Conservation (phyloP, 2,113 vertebrate genomes). For the Scomber colias region DNA sequence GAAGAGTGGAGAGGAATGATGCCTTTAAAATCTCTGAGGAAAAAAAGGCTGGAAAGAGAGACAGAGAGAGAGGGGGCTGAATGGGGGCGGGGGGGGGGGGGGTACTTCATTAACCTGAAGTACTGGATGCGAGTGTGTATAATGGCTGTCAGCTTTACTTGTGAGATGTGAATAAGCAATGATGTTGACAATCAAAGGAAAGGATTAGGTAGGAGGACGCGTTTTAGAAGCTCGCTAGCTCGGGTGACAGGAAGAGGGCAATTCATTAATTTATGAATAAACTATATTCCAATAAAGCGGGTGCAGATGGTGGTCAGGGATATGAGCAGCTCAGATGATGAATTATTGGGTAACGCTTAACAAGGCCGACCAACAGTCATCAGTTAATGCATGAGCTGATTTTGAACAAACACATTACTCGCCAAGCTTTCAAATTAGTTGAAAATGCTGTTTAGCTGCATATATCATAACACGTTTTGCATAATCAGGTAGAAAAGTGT, state of each 20-base stretch:
- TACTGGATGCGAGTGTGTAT: constrained; percentile 11
- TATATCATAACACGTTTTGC: constrained; percentile 35
- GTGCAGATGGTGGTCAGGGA: constrained; percentile 41
- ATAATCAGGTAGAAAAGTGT: constrained; percentile 33
- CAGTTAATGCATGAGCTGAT: constrained; percentile 47
- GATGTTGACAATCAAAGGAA: constrained; percentile 55
- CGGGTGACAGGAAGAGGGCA: constrained; percentile 29
- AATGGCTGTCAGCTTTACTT: constrained; percentile 56
- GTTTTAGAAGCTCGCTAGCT: constrained; percentile 25
- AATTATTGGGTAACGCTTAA: constrained; percentile 55
- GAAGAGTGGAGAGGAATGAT: constrained; percentile 36
- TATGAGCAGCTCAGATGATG: constrained; percentile 48
- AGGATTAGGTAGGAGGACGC: constrained; percentile 50
- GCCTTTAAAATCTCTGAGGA: constrained; percentile 64
- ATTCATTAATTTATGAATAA: constrained; percentile 54
- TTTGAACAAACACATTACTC: constrained; percentile 36
- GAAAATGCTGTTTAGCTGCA: constrained; percentile 18
- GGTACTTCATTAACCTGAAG: constrained; percentile 60
- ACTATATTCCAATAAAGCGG: constrained; percentile 31
- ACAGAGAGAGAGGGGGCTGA: neutral
- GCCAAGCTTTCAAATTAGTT: constrained; percentile 15
- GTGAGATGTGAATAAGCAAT: constrained; percentile 31
- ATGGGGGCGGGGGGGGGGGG: constrained; percentile 1
- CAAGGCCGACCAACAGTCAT: constrained; percentile 19
- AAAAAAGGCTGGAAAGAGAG: constrained; percentile 12